Conservation (phyloP, 2,797 vertebrate genomes). For the Clangula hyemalis region DNA sequence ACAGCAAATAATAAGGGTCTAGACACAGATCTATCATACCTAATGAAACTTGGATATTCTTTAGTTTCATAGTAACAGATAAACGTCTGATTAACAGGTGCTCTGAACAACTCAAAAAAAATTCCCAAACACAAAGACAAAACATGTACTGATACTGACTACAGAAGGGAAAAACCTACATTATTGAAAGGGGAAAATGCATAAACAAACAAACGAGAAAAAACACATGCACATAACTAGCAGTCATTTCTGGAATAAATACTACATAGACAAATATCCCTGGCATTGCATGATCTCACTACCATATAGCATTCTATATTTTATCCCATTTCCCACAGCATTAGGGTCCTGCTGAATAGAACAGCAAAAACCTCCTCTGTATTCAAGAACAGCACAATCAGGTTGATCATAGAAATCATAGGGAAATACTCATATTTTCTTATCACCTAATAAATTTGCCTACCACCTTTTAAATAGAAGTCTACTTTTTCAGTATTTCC, state of each 20-base stretch:
- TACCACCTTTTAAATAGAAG: conserved; percentile 64
- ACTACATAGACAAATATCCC: background rate
- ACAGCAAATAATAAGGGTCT: background rate
- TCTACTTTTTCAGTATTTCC: conserved; percentile 34
- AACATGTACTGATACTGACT: background rate
- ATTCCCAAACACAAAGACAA: background rate
- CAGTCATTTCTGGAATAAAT: background rate
- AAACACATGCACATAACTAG: background rate
- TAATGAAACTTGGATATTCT: background rate
- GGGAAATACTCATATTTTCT: conserved; percentile 44
- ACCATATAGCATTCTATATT: background rate
- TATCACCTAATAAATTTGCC: conserved; percentile 54
- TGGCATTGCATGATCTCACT: background rate
- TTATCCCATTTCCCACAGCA: background rate
- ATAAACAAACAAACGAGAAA: background rate
- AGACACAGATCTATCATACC: background rate
- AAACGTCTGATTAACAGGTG: background rate
- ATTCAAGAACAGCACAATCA: background rate
- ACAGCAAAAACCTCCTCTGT: background rate
- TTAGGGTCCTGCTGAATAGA: background rate
- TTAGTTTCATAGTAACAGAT: background rate
- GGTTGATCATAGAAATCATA: conserved; percentile 19
- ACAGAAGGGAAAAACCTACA: background rate
- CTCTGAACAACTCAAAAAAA: background rate
- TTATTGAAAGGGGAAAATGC: fast-evolving